Evolutionary conservation across 2,113 vertebrate genomes (phyloP).

Genomic region (Syngnathus floridae): DNA sequence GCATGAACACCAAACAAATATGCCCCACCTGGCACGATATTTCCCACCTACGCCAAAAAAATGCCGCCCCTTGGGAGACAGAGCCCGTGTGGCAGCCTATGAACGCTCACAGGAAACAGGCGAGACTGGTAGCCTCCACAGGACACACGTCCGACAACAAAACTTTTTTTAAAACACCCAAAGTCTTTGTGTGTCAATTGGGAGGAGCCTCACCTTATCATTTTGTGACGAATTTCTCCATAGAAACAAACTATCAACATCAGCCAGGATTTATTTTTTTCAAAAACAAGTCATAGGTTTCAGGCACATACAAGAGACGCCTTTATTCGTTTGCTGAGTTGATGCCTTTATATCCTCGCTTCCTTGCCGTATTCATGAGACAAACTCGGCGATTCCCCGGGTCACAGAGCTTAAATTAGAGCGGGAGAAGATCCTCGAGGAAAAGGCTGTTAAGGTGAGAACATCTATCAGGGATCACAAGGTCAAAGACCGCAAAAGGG

Average conservation of each 20-base stretch:
- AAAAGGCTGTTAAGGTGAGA: slow-evolving; percentile 23
- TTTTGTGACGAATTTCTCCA: slow-evolving; percentile 14
- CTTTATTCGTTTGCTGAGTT: neutral
- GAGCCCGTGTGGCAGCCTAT: slow-evolving; percentile 40
- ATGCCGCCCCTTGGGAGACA: slow-evolving; percentile 46
- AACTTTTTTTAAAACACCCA: slow-evolving; percentile 28
- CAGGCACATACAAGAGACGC: neutral
- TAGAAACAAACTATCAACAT: neutral
- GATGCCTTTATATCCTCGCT: neutral
- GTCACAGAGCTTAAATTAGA: slow-evolving; percentile 15
- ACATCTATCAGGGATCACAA: slow-evolving; percentile 30
- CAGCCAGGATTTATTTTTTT: neutral
- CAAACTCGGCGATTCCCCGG: neutral
- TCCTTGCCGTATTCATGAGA: neutral
- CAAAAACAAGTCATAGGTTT: neutral
- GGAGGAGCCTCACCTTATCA: slow-evolving; percentile 19
- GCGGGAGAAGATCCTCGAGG: slow-evolving; percentile 1
- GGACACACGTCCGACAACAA: slow-evolving; percentile 55
- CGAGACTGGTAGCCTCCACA: slow-evolving; percentile 58
- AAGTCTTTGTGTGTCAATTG: slow-evolving; percentile 55
- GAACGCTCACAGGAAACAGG: slow-evolving; percentile 63
- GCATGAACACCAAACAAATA: slow-evolving; percentile 8
- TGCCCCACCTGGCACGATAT: neutral
- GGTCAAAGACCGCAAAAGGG: slow-evolving; percentile 23
- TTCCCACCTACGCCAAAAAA: slow-evolving; percentile 41